Base-by-base conservation (phyloP, 2,888 invertebrate genomes). In the Aromia moschata region DNA sequence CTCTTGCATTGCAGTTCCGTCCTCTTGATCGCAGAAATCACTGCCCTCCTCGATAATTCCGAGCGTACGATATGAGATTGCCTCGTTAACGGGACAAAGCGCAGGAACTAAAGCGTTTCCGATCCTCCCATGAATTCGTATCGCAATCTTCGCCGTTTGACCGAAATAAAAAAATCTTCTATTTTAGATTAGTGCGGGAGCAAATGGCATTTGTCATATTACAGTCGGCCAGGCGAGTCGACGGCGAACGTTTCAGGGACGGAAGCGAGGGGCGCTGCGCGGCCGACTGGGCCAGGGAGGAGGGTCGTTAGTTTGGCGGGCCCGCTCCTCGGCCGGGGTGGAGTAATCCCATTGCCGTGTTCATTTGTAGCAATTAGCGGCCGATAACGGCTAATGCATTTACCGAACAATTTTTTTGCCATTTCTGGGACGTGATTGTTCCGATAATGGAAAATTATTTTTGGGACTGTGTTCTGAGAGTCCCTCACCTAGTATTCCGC, bases 341-440 rank as follows among this genome's bases (percentile, higher is more conserved):
- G 70, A 64, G 73, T 76, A 78, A 79, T 79, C 73, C 70, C 68
- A 77, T 78, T 74, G 74, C 75, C 69, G 64, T 74, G 76, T 78
- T 77, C 79, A 77, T 78, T 78, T 75, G 75, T 69, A 74, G 77
- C 78, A 79, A 79, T 79, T 79, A 79, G 74, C 73, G 72, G 71
- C 71, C 66, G 76, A 76, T 75, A 73, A 72, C 65, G 65, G 73
- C 70, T 71, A 77, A 78, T 73, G 72, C 72, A 68, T 70, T 79
- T 77, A 75, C 65, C 66, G 71, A 63, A 64, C 71, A 67, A 72
- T 71, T 76, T 75, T 75, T 76, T 71, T 62, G 62, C 65, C 69
- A 67, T 72, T 69, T 69, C 68, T 60, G 62, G 58, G 61, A 70
- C 72, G 73, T 72, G 74, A 76, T 76, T 75, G 76, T 74, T 70